A percentile compares a stretch with the other conserved stretches of the same genome.
Evolutionary conservation across 1,140 invertebrate species (phyloP).

Genomic region (Drosophila nannoptera): DNA sequence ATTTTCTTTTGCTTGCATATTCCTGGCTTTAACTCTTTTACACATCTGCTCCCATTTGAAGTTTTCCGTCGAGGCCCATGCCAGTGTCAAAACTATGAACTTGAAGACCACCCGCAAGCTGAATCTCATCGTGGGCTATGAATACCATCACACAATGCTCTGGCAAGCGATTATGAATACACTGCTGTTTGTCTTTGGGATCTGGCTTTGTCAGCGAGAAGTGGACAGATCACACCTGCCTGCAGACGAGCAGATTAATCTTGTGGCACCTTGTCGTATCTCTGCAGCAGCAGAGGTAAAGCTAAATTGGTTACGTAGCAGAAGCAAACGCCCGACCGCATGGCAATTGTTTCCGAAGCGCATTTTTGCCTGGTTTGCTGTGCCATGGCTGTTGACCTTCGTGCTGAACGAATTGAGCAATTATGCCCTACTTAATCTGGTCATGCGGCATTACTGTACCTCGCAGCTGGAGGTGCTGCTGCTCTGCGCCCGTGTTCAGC

Average conservation of each 20-base stretch:
- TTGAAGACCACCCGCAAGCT: conserved; percentile 33
- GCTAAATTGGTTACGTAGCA: conserved; percentile 29
- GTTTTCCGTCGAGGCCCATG: conserved; percentile 43
- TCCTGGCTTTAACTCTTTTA: conserved; percentile 33
- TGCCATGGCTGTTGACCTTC: conserved; percentile 46
- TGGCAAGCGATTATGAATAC: conserved; percentile 38
- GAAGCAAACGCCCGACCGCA: not conserved
- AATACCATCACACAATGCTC: conserved; percentile 43
- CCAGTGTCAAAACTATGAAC: conserved; percentile 30
- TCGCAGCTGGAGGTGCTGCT: conserved; percentile 23
- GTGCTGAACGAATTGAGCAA: conserved; percentile 38
- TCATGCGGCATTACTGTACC: conserved; percentile 54
- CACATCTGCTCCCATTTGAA: conserved; percentile 45
- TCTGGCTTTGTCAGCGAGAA: conserved; percentile 38
- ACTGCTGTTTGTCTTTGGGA: conserved; percentile 29
- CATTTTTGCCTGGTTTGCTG: conserved; percentile 12
- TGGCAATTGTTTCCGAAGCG: conserved; percentile 27
- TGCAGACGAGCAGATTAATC: not conserved
- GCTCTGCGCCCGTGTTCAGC: conserved; percentile 37
- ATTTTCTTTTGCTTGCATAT: conserved; percentile 23
- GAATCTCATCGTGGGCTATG: conserved; percentile 42
- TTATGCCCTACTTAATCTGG: conserved; percentile 35
- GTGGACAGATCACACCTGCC: not conserved
- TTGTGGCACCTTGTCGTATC: not conserved
- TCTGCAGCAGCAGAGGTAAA: conserved; percentile 42